Base-by-base conservation (phyloP, 2,888 invertebrate genomes). In the Bruchidius siliquastri region DNA sequence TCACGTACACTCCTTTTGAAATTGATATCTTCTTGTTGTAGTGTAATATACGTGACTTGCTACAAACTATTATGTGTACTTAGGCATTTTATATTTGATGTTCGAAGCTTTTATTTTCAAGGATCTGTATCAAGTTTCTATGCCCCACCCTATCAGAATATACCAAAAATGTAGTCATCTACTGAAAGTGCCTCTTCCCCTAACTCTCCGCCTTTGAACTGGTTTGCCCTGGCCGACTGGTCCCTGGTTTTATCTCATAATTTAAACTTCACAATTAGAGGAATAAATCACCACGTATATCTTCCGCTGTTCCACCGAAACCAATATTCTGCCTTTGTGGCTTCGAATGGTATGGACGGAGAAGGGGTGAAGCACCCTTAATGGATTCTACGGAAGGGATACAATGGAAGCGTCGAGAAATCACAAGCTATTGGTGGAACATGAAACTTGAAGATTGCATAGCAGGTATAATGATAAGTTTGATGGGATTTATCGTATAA, bases 201-300 rank as follows among this genome's bases (percentile, higher is more conserved):
- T 13, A 49, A 49, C 3, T 18, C 49, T 49, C 49, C 49, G 18
- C 49, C 49, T 1, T 49, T 49, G 49, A 13, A 1, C 13, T 18
- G 18, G 49, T 1, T 18, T 49, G 6, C 49, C 49, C 49, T 1
- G 49, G 13, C 49, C 49, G 8, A 49, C 49, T 70, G 74, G 49
- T 49, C 49, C 4, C 49, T 49, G 49, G 75, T 75, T 80, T 80
- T 80, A 80, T 81, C 79, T 75, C 72, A 75, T 75, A 79, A 79
- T 79, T 80, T 76, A 78, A 81, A 81, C 80, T 79, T 79, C 77
- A 79, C 81, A 80, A 81, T 81, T 81, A 80, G 77, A 75, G 77
- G 76, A 77, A 81, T 82, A 81, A 81, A 82, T 81, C 81, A 81
- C 75, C 76, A 73, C 72, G 74, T 70, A 76, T 76, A 74, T 74